Evolutionary conservation across 2,888 invertebrate species (phyloP).

Genomic region (Cyclophora albipunctata): DNA sequence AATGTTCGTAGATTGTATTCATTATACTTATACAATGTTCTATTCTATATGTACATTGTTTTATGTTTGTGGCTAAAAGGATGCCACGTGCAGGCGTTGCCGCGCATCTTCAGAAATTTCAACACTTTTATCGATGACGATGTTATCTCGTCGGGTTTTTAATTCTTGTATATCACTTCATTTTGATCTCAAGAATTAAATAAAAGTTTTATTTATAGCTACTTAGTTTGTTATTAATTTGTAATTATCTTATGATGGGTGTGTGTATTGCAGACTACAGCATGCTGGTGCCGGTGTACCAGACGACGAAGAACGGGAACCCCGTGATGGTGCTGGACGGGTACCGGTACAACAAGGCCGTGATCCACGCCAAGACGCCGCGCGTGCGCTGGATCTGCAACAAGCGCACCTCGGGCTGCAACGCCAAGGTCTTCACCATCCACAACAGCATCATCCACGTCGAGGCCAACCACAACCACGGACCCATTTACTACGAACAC

Average conservation of each 20-base stretch:
- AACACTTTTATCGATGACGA: too few species aligned
- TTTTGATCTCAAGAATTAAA: not conserved
- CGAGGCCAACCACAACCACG: conserved; percentile 13
- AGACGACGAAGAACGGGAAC: conserved; percentile 10
- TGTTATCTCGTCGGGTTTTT: too few species aligned
- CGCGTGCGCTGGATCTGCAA: conserved; percentile 36
- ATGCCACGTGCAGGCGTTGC: too few species aligned
- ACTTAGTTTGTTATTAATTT: not conserved
- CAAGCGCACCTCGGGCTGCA: conserved; percentile 25
- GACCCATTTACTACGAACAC: conserved; percentile 19
- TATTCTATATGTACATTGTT: too few species aligned
- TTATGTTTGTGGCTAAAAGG: too few species aligned
- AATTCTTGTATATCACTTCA: too few species aligned
- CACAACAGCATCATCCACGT: conserved; percentile 16
- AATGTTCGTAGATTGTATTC: too few species aligned
- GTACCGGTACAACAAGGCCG: conserved; percentile 23
- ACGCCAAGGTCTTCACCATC: conserved; percentile 30
- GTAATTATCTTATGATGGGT: not conserved
- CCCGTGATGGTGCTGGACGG: conserved; percentile 24
- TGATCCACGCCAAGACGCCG: conserved; percentile 6
- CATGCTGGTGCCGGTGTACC: not conserved
- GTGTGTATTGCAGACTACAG: not conserved
- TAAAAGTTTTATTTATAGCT: not conserved
- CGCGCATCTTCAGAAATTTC: too few species aligned
- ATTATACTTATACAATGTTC: too few species aligned